Evolutionary conservation across 2,113 vertebrate species (phyloP), one percentile per base, ranked within the genome.

Genomic region (Rhinogobius similis): DNA sequence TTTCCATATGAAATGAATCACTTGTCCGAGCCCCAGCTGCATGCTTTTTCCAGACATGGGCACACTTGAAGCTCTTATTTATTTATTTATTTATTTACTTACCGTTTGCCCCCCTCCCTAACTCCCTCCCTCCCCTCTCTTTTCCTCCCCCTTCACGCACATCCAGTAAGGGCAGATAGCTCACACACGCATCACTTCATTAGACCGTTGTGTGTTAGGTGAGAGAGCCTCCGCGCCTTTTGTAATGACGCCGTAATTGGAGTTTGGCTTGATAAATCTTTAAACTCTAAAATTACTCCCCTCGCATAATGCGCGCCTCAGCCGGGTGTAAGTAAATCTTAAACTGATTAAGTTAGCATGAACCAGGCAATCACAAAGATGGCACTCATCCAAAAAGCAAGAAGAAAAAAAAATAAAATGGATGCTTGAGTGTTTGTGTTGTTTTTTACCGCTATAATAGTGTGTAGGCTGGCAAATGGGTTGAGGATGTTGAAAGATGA

Each of bases 261-360:
- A 96, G 95, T 98, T 96, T 96, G 95, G 96, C 94, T 97, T 96
- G 96, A 97, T 97, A 97, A 96, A 97, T 97, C 95, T 55, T 55
- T 95, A 94, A 95, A 95, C 95, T 95, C 96, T 96, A 94, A 95
- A 97, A 97, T 96, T 95, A 97, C 95, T 97, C 95, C 83, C 94
- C 94, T 95, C 96, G 95, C 95, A 96, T 95, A 96, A 97, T 95
- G 96, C 94, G 95, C 95, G 94, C 93, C 95, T 96, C 95, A 93
- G 95, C 96, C 52, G 52, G 95, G 94, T 96, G 96, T 96, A 96
- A 96, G 95, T 98, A 97, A 98, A 96, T 96, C 96, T 96, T 95
- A 96, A 96, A 98, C 96, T 98, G 96, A 98, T 98, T 98, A 97
- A 97, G 96, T 97, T 96, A 91, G 96, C 96, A 96, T 96, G 96